A percentile compares a stretch with the other conserved stretches of the same genome.
Evolutionary conservation across 2,888 invertebrate genomes (phyloP).

Genomic region (Ormia ochracea): DNA sequence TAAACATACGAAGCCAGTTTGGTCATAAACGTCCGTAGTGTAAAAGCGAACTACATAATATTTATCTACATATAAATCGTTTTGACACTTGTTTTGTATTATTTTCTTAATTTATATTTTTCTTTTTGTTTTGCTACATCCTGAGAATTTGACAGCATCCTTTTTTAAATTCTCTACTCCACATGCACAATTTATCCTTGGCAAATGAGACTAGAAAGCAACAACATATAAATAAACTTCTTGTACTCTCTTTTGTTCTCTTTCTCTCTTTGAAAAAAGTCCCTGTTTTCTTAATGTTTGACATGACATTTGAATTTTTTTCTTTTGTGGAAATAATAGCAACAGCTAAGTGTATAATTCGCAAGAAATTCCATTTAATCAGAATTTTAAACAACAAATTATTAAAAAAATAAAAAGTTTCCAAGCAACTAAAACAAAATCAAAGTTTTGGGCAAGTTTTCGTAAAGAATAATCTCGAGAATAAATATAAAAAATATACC

Average conservation of each 20-base stretch:
- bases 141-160: slow-evolving; percentile 37
- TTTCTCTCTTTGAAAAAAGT: neutral
- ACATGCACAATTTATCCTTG: slow-evolving; percentile 29
- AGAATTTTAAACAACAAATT: neutral
- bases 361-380: slow-evolving; percentile 3
- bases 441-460: neutral
- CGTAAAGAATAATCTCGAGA: neutral
- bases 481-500: neutral
- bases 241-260: slow-evolving; percentile 16
- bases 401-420: neutral
- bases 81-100: slow-evolving; percentile 55
- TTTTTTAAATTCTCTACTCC: neutral
- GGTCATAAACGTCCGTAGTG: too few species aligned
- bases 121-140: slow-evolving; percentile 43
- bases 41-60: too few species aligned
- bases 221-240: slow-evolving; percentile 17
- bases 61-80: too few species aligned
- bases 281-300: slow-evolving; percentile 16
- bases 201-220: neutral
- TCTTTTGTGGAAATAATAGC: slow-evolving; percentile 46
- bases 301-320: slow-evolving; percentile 47
- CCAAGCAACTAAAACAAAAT: neutral
- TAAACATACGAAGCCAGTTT: too few species aligned
- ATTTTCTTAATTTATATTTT: slow-evolving; percentile 16
- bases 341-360: slow-evolving; percentile 49